Conservation (phyloP, 2,797 vertebrate genomes). For the Eremophila alpestris region DNA sequence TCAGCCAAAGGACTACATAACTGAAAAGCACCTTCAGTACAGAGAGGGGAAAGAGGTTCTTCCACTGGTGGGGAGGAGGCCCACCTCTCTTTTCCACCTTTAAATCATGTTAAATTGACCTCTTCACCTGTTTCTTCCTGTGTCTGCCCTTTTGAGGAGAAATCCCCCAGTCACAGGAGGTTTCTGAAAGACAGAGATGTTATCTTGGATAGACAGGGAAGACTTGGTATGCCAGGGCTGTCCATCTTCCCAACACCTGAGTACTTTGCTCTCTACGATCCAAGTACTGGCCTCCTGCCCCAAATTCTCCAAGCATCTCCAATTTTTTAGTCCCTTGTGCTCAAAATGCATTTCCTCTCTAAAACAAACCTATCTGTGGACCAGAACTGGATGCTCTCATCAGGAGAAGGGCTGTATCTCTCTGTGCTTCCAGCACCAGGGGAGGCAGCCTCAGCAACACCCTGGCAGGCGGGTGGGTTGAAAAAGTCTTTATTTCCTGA, state of each 20-base stretch:
- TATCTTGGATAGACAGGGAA: not conserved
- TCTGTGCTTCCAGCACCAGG: not conserved
- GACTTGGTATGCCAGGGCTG: not conserved
- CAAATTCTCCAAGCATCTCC: not conserved
- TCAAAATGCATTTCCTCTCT: not conserved
- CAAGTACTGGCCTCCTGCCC: not conserved
- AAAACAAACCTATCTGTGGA: not conserved
- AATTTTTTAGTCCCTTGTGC: not conserved
- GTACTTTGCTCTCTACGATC: not conserved
- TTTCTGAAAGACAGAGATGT: not conserved
- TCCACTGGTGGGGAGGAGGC: not conserved
- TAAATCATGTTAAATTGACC: not conserved
- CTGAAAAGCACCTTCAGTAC: not conserved
- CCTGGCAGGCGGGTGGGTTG: accelerated
- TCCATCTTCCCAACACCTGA: not conserved
- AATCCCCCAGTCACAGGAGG: not conserved
- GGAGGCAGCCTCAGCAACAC: not conserved
- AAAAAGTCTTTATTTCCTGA: not conserved
- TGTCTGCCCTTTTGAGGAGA: not conserved
- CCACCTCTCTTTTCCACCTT: not conserved
- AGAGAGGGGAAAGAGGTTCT: not conserved
- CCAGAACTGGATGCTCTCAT: not conserved
- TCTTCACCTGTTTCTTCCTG: not conserved
- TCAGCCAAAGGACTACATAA: not conserved
- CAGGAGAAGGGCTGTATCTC: not conserved